These are phyloP conservation scores for Patella depressa DNA, from an alignment of 2,888 invertebrate species.

Conservation along the genomic window DNA sequence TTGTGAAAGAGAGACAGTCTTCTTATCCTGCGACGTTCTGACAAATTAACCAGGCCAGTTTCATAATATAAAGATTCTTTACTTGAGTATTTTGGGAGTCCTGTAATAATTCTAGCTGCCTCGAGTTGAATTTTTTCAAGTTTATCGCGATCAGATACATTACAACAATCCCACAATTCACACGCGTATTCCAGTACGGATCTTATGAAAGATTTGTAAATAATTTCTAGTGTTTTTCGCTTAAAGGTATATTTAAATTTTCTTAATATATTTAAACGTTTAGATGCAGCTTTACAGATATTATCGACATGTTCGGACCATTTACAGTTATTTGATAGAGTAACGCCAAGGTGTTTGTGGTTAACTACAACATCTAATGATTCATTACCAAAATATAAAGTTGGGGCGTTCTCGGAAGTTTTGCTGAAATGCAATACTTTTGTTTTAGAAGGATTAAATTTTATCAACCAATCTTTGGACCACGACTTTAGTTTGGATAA, in stretches of 20 bases:
- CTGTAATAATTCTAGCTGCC: no score
- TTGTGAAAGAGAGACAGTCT: no score
- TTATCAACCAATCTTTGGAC: constrained; percentile 21
- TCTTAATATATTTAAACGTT: constrained; percentile 19
- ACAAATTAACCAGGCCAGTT: no score
- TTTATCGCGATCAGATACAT: no score
- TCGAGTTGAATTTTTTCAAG: no score
- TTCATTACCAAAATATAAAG: constrained; percentile 10
- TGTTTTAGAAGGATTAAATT: constrained; percentile 22
- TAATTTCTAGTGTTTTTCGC: constrained; percentile 19
- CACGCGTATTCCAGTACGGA: no score
- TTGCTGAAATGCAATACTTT: constrained; percentile 14
- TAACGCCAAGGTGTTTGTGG: constrained; percentile 27
- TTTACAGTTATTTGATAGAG: constrained; percentile 17
- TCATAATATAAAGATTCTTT: no score
- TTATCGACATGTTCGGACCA: constrained; percentile 21
- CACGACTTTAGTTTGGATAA: neutral
- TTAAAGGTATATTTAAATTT: constrained; percentile 18
- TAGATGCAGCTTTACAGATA: constrained; percentile 19
- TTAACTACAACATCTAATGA: constrained; percentile 12
- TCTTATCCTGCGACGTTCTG: no score
- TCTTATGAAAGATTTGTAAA: constrained; percentile 21
- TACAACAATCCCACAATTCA: no score
- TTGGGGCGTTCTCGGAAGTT: neutral
- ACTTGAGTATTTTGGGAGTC: no score